Evolutionary conservation across 2,113 vertebrate species (phyloP), one percentile per base, ranked within the genome.

Genomic region (Tetraodon nigroviridis): DNA sequence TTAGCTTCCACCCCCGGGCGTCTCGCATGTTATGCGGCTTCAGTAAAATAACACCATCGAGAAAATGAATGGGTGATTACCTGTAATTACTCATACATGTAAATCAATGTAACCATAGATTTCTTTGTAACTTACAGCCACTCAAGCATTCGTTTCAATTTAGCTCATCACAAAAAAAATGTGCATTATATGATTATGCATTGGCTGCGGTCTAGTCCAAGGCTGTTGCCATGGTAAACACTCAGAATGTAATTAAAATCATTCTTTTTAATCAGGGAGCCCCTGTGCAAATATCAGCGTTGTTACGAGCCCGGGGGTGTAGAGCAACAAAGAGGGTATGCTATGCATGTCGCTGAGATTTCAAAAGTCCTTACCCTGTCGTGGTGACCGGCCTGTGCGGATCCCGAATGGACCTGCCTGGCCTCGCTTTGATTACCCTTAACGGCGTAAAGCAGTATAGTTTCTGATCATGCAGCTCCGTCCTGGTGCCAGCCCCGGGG

Each of bases 51-150:
- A 37, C 32, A 37, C 32, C 1, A 37, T 11, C 32, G 1, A 10
- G 10, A 12, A 11, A 8, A 12, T 37, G 32, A 32, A 71, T 13
- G 47, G 55, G 76, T 71, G 55, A 46, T 68, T 56, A 41, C 57
- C 53, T 51, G 6, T 27, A 64, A 73, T 18, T 75, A 63, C 54
- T 48, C 55, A 48, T 55, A 14, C 29, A 46, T 48, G 66, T 44
- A 37, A 61, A 78, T 85, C 85, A 71, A 74, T 84, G 60, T 13
- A 67, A 76, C 69, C 37, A 69, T 55, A 19, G 60, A 60, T 82
- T 71, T 41, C 52, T 71, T 72, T 75, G 67, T 48, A 8, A 21
- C 17, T 57, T 54, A 46, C 37, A 49, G 8, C 45, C 12, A 40
- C 22, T 14, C 18, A 17, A 21, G 46, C 8, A 44, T 55, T 53